Evolutionary conservation across 2,797 vertebrate species (phyloP), one percentile per base, ranked within the genome.

Genomic region (Phoeniculus purpureus): DNA sequence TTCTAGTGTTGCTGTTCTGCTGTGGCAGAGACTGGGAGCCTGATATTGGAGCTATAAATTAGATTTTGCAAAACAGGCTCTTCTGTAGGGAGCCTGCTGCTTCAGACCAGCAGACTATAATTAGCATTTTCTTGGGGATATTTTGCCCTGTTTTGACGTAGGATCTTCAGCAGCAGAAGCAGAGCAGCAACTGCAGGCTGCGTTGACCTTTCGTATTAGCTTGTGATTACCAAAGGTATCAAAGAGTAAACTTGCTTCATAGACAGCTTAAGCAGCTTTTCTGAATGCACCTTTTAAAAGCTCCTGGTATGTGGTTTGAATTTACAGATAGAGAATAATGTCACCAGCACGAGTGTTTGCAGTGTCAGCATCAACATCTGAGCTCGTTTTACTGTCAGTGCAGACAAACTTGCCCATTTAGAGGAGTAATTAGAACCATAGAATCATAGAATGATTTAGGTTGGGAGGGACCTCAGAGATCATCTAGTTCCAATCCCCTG

Each of bases 71-170:
- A 55, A 90, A 56, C 48, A 1, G 26, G 26, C 32, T 56, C 52
- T 91, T 87, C 75, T 85, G 58, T 15, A 50, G 64, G 50, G 62
- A 83, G 75, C 47, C 83, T 82, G 58, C 68, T 93, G 48, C 60
- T 51, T 92, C 89, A 89, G 86, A 91, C 56, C 11, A 21, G 68
- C 56, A 89, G 72, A 40, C 85, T 96, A 50, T 88, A 87, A 93
- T 95, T 90, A 81, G 85, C 66, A 37, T 91, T 94, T 93, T 92
- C 80, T 75, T 79, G 70, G 68, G 54, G 51, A 50, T 88, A 66
- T 94, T 93, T 92, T 91, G 54, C 74, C 81, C 74, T 71, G 73
- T 95, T 96, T 95, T 94, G 54, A 88, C 5, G 5, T 70, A 79
- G 29, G 79, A 61, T 72, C 70, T 92, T 81, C 68, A 81, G 87